These are phyloP conservation scores for Gastrophysa polygoni DNA, from an alignment of 2,888 invertebrate species.

Conservation along the genomic window DNA sequence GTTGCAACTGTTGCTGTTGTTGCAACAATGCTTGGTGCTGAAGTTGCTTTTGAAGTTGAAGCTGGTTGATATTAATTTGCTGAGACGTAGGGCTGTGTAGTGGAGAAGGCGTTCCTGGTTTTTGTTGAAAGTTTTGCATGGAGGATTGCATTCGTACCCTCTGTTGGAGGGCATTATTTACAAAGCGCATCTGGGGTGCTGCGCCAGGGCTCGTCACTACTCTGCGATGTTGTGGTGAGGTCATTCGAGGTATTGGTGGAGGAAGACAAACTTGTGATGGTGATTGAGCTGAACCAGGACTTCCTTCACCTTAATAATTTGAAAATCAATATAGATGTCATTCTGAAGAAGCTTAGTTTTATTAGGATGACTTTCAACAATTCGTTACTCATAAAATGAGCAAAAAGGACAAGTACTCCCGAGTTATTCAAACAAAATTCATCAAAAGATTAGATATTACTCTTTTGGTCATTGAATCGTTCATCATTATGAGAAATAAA, in stretches of 20 bases:
- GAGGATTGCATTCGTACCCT: slow-evolving; percentile 49
- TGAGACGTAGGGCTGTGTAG: slow-evolving; percentile 55
- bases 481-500: too few species aligned
- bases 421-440: too few species aligned
- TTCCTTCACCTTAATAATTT: slow-evolving; percentile 60
- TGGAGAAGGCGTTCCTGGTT: slow-evolving; percentile 55
- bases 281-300: slow-evolving; percentile 63
- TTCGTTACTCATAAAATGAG: too few species aligned
- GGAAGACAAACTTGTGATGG: slow-evolving; percentile 57
- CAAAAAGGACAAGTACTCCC: too few species aligned
- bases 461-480: too few species aligned
- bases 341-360: too few species aligned
- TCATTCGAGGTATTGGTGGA: slow-evolving; percentile 63
- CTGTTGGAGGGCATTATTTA: slow-evolving; percentile 49
- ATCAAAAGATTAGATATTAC: too few species aligned
- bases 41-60: slow-evolving; percentile 57
- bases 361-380: too few species aligned
- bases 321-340: too few species aligned
- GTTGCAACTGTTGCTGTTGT: slow-evolving; percentile 38
- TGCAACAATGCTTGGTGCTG: slow-evolving; percentile 47
- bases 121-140: slow-evolving; percentile 53
- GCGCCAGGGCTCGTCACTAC: slow-evolving; percentile 63
- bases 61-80: slow-evolving; percentile 47
- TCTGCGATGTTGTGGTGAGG: slow-evolving; percentile 65
- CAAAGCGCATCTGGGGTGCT: slow-evolving; percentile 50